A percentile compares a stretch with the other conserved stretches of the same genome.
phyloP scores from a whole-genome alignment of 2,888 invertebrate genomes.

The Spisula subtruncata region DNA sequence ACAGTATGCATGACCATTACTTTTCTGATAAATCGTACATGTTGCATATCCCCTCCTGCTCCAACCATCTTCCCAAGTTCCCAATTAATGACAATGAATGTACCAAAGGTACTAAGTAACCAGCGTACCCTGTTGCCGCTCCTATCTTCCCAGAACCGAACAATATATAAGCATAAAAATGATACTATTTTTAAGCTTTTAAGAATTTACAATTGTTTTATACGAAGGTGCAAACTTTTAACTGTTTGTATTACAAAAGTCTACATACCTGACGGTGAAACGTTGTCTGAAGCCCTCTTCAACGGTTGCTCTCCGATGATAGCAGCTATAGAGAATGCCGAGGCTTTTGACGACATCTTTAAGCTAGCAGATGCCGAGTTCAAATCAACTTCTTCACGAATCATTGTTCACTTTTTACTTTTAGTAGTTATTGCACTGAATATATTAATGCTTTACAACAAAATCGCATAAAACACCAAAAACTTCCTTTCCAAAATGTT shows the following conservation, averaged over 20 bases:
- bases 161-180: too few relatives aligned
- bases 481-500: neutral
- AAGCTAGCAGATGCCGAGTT: conserved; percentile 46
- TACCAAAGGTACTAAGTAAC: too few relatives aligned
- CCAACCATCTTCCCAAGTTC: too few relatives aligned
- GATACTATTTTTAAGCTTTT: neutral
- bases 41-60: too few relatives aligned
- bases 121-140: too few relatives aligned
- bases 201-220: neutral
- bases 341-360: conserved; percentile 91
- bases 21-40: too few relatives aligned
- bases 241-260: neutral
- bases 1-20: too few relatives aligned
- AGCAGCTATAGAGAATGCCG: conserved; percentile 98
- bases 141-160: too few relatives aligned
- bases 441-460: neutral
- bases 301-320: conserved; percentile 91
- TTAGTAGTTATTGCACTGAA: conserved; percentile 17
- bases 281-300: conserved; percentile 66
- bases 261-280: conserved; percentile 68
- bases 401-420: conserved; percentile 40
- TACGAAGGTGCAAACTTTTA: neutral
- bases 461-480: neutral
- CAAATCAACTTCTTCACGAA: conserved; percentile 52
- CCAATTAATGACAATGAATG: too few relatives aligned